Conservation (phyloP, 2,113 vertebrate genomes). For the Pelecanoides urinatrix region DNA sequence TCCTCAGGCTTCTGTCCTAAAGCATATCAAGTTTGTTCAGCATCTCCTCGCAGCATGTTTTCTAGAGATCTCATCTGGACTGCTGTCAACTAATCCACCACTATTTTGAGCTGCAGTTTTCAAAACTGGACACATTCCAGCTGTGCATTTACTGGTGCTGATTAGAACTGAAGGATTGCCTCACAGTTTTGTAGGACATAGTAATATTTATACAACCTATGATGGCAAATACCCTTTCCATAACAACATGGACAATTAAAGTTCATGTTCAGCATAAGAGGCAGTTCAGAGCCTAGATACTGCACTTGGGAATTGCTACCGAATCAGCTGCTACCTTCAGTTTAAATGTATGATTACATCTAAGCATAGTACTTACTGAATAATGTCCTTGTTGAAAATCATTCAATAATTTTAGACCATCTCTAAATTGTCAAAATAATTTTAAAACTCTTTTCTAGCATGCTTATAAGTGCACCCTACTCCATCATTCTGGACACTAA, state of each 20-base stretch:
- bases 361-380: not conserved
- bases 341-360: not conserved
- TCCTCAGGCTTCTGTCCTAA: not conserved
- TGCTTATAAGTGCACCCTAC: not conserved
- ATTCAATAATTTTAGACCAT: not conserved
- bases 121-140: not conserved
- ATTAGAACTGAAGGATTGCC: not conserved
- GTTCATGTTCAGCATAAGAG: not conserved
- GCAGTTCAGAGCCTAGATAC: not conserved
- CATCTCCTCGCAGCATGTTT: not conserved
- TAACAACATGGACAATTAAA: not conserved
- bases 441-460: not conserved
- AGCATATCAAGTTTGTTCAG: not conserved
- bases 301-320: not conserved
- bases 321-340: not conserved
- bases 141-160: not conserved
- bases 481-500: not conserved
- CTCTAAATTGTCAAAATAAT: not conserved
- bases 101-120: not conserved
- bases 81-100: not conserved
- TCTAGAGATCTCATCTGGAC: not conserved
- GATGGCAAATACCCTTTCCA: not conserved
- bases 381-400: not conserved
- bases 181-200: not conserved
- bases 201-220: not conserved